Evolutionary conservation across 2,888 invertebrate genomes (phyloP).

Genomic region (Cyclophora punctaria): DNA sequence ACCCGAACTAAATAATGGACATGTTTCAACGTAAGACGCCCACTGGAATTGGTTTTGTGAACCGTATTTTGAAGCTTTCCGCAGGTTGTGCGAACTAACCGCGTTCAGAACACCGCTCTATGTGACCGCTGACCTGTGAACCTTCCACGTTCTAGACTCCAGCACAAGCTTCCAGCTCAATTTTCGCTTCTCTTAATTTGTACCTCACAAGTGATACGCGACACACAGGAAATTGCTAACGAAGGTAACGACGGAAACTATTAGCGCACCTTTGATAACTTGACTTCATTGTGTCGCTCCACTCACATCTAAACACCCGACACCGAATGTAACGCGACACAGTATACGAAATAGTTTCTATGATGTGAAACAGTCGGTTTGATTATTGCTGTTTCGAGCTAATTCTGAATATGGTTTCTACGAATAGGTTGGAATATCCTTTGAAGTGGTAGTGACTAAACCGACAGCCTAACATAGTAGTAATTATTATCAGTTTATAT

Average conservation of each 20-base stretch:
- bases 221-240: conserved; percentile 25
- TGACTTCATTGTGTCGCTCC: conserved; percentile 4
- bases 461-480: no score
- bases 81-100: conserved; percentile 43
- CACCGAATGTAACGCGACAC: no score
- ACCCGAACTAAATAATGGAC: conserved; percentile 56
- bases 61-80: conserved; percentile 53
- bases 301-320: background rate
- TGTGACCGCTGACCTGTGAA: conserved; percentile 28
- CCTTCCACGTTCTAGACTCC: conserved; percentile 16
- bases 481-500: no score
- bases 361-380: no score
- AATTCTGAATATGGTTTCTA: no score
- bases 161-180: conserved; percentile 8
- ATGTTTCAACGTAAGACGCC: conserved; percentile 48
- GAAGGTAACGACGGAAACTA: conserved; percentile 23
- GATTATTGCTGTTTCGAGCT: no score
- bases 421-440: no score
- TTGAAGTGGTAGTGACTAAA: no score
- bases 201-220: conserved; percentile 16
- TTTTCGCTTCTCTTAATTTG: conserved; percentile 24
- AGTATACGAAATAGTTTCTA: no score
- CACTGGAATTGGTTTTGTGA: conserved; percentile 58
- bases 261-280: conserved; percentile 19
- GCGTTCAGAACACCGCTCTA: conserved; percentile 24